These are phyloP conservation scores for Oscheius sp. DNA, from an alignment of 2,888 invertebrate genomes.

Conservation along the genomic window DNA sequence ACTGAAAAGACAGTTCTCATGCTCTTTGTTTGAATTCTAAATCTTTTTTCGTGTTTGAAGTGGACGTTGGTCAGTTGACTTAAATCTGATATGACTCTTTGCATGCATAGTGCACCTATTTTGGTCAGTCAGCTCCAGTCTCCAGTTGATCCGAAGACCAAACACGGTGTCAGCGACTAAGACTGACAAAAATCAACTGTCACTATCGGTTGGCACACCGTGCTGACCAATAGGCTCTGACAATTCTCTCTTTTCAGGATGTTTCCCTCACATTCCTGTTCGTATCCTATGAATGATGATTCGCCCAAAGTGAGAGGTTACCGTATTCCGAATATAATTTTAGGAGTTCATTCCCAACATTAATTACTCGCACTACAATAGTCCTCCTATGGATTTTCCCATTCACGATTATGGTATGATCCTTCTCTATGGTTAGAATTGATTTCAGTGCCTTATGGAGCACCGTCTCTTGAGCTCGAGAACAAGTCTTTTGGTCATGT, in stretches of 20 bases:
- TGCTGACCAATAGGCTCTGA: background rate
- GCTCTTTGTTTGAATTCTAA: background rate
- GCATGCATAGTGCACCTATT: conserved; percentile 31
- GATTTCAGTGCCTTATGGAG: background rate
- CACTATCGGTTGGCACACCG: conserved; percentile 24
- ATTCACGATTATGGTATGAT: background rate
- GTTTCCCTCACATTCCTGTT: background rate
- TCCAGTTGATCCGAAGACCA: conserved; percentile 29
- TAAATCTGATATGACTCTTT: conserved; percentile 26
- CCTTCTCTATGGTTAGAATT: background rate
- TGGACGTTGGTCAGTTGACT: conserved; percentile 28
- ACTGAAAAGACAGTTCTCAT: background rate
- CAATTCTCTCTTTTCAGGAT: conserved; percentile 11
- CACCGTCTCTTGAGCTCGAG: conserved; percentile 2
- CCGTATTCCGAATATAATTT: background rate
- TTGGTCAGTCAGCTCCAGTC: conserved; percentile 32
- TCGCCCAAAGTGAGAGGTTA: background rate
- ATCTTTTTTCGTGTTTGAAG: conserved; percentile 21
- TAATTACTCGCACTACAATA: background rate
- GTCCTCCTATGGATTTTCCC: background rate
- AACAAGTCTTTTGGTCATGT: conserved; percentile 4
- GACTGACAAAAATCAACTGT: conserved; percentile 33
- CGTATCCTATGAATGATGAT: conserved; percentile 5
- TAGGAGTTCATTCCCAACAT: background rate
- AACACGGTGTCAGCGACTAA: conserved; percentile 25